Evolutionary conservation across 2,113 vertebrate species (phyloP), one percentile per base, ranked within the genome.

Genomic region (Helogale parvula): DNA sequence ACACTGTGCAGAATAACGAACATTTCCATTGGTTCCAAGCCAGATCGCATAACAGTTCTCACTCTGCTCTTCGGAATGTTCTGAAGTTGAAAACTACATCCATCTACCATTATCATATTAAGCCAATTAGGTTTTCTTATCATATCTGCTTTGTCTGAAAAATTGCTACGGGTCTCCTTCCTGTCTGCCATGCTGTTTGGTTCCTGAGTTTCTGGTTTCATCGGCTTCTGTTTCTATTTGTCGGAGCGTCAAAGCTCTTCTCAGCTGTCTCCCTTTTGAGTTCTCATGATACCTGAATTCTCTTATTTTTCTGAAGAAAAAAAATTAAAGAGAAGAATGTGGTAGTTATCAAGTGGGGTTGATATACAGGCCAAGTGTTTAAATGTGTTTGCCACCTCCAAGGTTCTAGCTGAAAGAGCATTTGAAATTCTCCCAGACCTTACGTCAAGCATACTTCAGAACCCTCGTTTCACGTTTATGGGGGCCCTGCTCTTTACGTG

Each of bases 61-160:
- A 79, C 29, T 93, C 69, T 91, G 91, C 82, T 77, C 90, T 92
- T 27, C 72, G 90, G 97, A 98, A 95, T 33, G 97, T 97, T 93
- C 79, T 97, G 95, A 98, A 97, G 92, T 38, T 27, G 57, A 98
- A 97, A 98, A 94, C 88, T 96, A 81, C 90, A 93, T 97, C 97
- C 92, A 90, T 57, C 96, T 77, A 69, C 80, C 94, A 79, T 97
- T 91, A 97, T 90, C 94, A 92, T 54, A 95, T 88, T 94, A 96
- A 52, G 68, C 63, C 98, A 97, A 96, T 98, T 97, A 98, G 97
- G 87, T 87, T 91, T 96, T 91, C 96, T 98, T 98, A 98, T 97
- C 98, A 69, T 76, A 86, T 60, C 41, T 86, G 86, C 90, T 98
- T 97, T 98, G 96, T 97, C 93, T 89, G 94, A 98, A 98, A 97